These are phyloP conservation scores for Cerastis leucographa DNA, from an alignment of 2,888 invertebrate genomes.

Conservation along the genomic window DNA sequence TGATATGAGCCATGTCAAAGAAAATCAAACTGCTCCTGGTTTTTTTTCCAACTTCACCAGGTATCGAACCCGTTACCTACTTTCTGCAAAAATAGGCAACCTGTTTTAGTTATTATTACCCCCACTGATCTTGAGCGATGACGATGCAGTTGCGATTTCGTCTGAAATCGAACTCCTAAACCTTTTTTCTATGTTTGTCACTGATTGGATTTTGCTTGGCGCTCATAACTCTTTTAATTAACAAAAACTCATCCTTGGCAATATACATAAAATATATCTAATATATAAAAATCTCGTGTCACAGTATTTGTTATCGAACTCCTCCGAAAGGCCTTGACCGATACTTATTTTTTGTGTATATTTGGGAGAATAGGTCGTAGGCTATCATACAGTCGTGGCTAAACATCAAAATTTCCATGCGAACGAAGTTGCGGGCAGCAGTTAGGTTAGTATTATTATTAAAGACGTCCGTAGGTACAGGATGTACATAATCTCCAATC, in stretches of 20 bases:
- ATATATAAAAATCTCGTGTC: too few species aligned
- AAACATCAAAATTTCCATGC: too few species aligned
- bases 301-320: too few species aligned
- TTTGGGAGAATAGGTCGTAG: too few species aligned
- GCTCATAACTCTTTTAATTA: neutral
- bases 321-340: too few species aligned
- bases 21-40: neutral
- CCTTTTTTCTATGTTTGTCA: neutral
- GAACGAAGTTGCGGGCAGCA: too few species aligned
- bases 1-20: neutral
- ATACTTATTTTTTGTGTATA: too few species aligned
- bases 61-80: neutral
- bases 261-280: neutral
- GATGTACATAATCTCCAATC: neutral
- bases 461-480: neutral
- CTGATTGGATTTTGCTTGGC: too few species aligned
- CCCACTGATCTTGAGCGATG: neutral
- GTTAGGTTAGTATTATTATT: too few species aligned
- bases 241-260: neutral
- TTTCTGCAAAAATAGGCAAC: neutral
- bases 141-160: neutral
- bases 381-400: too few species aligned
- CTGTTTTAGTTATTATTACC: neutral
- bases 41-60: neutral
- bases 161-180: neutral